Evolutionary conservation across 2,113 vertebrate species (phyloP).

Genomic region (Sorex fumeus): DNA sequence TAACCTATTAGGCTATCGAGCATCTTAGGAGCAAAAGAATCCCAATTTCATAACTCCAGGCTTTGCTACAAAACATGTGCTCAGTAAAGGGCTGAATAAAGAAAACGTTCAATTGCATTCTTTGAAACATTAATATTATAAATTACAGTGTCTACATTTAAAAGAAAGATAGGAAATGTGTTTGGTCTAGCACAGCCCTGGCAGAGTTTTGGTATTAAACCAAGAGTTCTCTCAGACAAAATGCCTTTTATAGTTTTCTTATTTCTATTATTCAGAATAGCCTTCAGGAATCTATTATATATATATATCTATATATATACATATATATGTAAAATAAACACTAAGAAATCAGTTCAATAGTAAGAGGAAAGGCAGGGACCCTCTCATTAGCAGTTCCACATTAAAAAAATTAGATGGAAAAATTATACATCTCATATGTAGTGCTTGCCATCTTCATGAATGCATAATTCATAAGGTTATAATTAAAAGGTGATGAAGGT

Average conservation of each 20-base stretch:
- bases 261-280: not conserved
- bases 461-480: slow-evolving; percentile 63
- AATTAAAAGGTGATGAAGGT: slow-evolving; percentile 55
- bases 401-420: slow-evolving; percentile 12
- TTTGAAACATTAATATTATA: too few species aligned
- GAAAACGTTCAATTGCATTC: too few species aligned
- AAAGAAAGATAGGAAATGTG: not conserved
- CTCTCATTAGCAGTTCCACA: not conserved
- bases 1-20: not conserved
- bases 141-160: not conserved
- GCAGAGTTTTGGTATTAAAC: not conserved
- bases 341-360: not conserved
- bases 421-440: not conserved
- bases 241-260: not conserved
- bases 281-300: not conserved
- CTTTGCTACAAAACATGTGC: not conserved
- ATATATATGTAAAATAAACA: not conserved
- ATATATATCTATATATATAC: too few species aligned
- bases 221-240: slow-evolving; percentile 4
- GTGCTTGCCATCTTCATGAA: not conserved
- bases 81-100: not conserved
- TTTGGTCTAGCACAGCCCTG: not conserved
- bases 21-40: not conserved
- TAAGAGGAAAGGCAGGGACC: not conserved
- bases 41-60: not conserved